Evolutionary conservation across 1,140 invertebrate genomes (phyloP), one percentile per base, ranked within the genome.

Genomic region (Cryptotermes secundus): DNA sequence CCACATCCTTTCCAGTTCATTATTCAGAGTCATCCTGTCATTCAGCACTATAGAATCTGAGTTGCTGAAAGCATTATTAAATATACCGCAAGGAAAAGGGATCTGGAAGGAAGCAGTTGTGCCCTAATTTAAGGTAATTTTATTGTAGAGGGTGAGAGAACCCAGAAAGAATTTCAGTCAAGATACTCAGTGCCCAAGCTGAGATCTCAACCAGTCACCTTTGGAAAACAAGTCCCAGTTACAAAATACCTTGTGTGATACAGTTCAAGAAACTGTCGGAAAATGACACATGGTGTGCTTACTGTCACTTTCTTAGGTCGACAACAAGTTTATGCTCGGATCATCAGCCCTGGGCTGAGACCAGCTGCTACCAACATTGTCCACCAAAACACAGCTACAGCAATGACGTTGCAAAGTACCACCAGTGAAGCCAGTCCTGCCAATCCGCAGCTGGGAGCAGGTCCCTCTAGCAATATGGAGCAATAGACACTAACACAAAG

Each of bases 321-420:
- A 34, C 84, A 84, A 65, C 84, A 84, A 80, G 84, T 84, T 36
- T 84, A 84, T 59, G 84, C 84, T 16, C 31, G 84, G 35, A 84
- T 84, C 24, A 84, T 84, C 79, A 80, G 84, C 22, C 84, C 84
- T 26, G 84, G 80, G 16, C 24, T 82, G 9, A 31, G 84, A 35
- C 72, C 84, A 12, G 31, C 72, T 82, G 34, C 80, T 59, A 26
- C 83, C 34, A 45, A 34, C 31, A 53, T 82, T 31, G n/a, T 45
- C 36, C 36, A 38, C 38, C 81, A 82, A 34, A 82, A 38, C 31
- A 26, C 45, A 45, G 72, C 72, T 7, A 65, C 83, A 24, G 36
- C 83, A 31, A 79, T 72, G n/a, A 26, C 83, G 9, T 36, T 72
- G 31, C 49, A 79, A 14, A 22, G n/a, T 4, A 82, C 81, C 24